Evolutionary conservation across 2,797 vertebrate genomes (phyloP), one percentile per base, ranked within the genome.

Genomic region (Danio jaintianensis): DNA sequence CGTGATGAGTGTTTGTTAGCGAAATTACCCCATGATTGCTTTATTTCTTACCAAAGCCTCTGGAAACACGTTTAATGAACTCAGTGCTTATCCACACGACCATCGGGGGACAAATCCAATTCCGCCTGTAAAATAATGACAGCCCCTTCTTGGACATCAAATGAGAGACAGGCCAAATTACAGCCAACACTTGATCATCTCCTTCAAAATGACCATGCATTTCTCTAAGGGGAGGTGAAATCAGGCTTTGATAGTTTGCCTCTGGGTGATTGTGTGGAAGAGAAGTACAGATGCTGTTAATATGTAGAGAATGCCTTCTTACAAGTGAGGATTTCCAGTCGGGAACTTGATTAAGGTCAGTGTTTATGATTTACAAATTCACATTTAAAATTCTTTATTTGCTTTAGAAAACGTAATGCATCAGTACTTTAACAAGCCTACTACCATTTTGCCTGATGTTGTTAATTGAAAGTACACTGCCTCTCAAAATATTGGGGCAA

Each of bases 21-120:
- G 85, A 89, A 90, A 91, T 92, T 90, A 92, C 86, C 45, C 47
- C 86, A 90, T 92, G 91, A 93, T 93, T 92, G 89, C 89, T 92
- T 90, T 90, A 90, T 92, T 91, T 87, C 89, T 90, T 74, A 87
- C 66, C 88, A 85, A 86, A 89, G 86, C 86, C 87, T 87, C 89
- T 89, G 89, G 88, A 90, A 90, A 89, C 85, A 86, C 29, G 85
- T 85, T 87, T 93, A 92, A 94, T 92, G 90, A 92, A 91, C 83
- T 88, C 89, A 91, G 91, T 89, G 88, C 90, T 92, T 92, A 92
- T 93, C 91, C 91, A 85, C 88, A 87, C 79, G 66, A 86, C 87
- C 87, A 88, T 92, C 88, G 85, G 84, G 85, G 89, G 88, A 84
- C 64, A 89, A 89, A 90, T 92, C 88, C 86, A 90, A 92, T 93